These are phyloP conservation scores for Temnothorax rugatulus DNA, from an alignment of 2,888 invertebrate species.

Conservation along the genomic window DNA sequence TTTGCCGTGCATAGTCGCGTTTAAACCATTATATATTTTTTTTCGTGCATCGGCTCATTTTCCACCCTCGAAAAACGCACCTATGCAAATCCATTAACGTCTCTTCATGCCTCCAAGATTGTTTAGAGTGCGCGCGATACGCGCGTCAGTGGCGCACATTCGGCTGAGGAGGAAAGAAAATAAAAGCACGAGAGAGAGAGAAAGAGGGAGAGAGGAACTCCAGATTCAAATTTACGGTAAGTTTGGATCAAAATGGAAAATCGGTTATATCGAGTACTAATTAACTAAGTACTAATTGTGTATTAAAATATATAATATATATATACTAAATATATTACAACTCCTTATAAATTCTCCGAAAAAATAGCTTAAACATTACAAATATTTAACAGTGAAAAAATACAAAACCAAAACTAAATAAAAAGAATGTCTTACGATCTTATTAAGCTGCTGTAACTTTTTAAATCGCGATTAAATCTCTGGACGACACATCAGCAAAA, in stretches of 20 bases:
- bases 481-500: neutral
- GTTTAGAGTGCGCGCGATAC: neutral
- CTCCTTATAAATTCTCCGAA: neutral
- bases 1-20: constrained; percentile 29
- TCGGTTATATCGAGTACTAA: neutral
- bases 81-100: constrained; percentile 52
- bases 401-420: neutral
- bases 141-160: neutral
- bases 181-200: neutral
- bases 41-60: constrained; percentile 5
- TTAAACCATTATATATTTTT: constrained; percentile 7
- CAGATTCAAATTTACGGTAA: neutral
- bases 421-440: neutral
- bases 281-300: no score
- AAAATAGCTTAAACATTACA: neutral
- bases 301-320: no score
- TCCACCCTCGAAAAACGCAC: constrained; percentile 21
- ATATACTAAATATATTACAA: neutral
- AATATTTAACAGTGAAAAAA: neutral
- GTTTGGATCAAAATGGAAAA: neutral
- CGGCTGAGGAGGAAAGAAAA: constrained; percentile 5
- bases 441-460: neutral
- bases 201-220: neutral
- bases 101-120: neutral
- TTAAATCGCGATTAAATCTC: neutral